Conservation (phyloP, 2,888 invertebrate species). For the Cryptocephalus moraei region DNA sequence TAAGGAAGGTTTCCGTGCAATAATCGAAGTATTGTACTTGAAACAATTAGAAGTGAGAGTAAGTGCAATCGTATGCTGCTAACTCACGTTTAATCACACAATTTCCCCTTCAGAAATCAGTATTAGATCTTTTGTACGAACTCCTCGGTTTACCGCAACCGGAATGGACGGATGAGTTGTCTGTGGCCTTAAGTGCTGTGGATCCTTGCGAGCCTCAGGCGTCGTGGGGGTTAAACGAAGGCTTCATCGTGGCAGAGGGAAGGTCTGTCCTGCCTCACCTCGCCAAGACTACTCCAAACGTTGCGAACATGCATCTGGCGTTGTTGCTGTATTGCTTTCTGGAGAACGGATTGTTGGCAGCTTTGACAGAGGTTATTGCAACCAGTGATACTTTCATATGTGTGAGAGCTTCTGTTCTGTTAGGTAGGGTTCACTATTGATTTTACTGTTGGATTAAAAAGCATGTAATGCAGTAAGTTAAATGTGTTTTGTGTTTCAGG, state of each 20-base stretch:
- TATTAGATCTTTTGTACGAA: slow-evolving; percentile 86
- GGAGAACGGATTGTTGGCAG: slow-evolving; percentile 76
- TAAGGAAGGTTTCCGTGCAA: slow-evolving; percentile 63
- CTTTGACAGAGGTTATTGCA: slow-evolving; percentile 84
- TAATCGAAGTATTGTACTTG: slow-evolving; percentile 72
- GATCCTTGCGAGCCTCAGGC: slow-evolving; percentile 80
- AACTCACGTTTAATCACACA: neutral
- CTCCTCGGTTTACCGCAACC: slow-evolving; percentile 79
- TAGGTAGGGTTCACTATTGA: slow-evolving; percentile 44
- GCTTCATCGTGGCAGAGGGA: slow-evolving; percentile 92
- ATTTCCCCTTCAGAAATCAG: slow-evolving; percentile 60
- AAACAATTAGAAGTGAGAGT: slow-evolving; percentile 85
- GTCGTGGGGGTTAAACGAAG: slow-evolving; percentile 82
- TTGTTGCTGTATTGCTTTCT: slow-evolving; percentile 81
- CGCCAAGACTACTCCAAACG: slow-evolving; percentile 76
- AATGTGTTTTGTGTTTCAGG: slow-evolving; percentile 39
- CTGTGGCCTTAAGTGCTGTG: slow-evolving; percentile 76
- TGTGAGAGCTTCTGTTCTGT: slow-evolving; percentile 80
- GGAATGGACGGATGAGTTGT: slow-evolving; percentile 87
- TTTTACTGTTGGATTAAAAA: neutral
- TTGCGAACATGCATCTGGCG: slow-evolving; percentile 84
- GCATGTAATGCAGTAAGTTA: neutral
- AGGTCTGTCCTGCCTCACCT: slow-evolving; percentile 73
- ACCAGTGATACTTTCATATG: slow-evolving; percentile 83
- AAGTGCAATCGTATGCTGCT: slow-evolving; percentile 34